phyloP scores from a whole-genome alignment of 1,140 invertebrate genomes.

The Matsumurasca onukii region DNA sequence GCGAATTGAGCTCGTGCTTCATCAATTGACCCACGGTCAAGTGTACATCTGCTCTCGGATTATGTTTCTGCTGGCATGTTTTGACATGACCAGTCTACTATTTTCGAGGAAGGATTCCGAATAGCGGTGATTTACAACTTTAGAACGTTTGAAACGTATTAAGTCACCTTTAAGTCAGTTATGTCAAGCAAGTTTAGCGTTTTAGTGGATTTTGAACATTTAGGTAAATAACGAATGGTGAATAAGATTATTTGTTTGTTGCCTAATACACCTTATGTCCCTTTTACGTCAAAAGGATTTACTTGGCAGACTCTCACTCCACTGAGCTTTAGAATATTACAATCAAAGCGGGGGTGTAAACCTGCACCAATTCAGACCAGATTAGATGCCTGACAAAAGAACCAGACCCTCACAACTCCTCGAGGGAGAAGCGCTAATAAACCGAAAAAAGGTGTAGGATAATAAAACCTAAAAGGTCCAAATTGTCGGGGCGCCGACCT shows the following conservation, averaged over 20 bases:
- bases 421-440: neutral
- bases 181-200: too few species aligned
- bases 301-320: neutral
- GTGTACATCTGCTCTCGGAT: too few species aligned
- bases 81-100: too few species aligned
- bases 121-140: too few species aligned
- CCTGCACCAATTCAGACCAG: neutral
- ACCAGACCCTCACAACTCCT: neutral
- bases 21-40: neutral
- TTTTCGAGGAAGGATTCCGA: too few species aligned
- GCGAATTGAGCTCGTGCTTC: slow-evolving; percentile 12
- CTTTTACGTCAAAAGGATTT: neutral
- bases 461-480: slow-evolving; percentile 23
- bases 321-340: neutral
- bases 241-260: too few species aligned
- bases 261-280: too few species aligned
- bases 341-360: neutral
- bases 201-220: too few species aligned
- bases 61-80: too few species aligned
- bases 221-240: too few species aligned
- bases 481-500: slow-evolving; percentile 18
- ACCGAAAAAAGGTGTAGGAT: slow-evolving; percentile 16
- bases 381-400: slow-evolving; percentile 7
- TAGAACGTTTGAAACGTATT: too few species aligned
- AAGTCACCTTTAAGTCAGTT: too few species aligned